Evolutionary conservation across 2,113 vertebrate species (phyloP).

Genomic region (Anoura caudifer): DNA sequence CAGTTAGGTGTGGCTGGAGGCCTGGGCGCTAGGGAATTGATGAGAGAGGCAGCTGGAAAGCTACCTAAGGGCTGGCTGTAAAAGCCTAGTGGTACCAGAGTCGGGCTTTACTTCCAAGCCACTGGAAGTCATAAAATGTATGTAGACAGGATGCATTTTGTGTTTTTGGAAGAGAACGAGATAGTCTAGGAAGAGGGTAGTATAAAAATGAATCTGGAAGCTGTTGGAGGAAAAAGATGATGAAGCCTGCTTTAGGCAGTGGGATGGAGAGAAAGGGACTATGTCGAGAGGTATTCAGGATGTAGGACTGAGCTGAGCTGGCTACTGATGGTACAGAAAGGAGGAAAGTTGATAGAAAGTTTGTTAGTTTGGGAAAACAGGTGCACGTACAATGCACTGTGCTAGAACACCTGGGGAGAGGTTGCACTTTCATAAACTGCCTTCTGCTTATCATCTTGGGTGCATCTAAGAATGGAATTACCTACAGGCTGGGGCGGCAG

Average conservation of each 20-base stretch:
- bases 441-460: background rate
- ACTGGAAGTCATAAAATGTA: background rate
- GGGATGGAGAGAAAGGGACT: background rate
- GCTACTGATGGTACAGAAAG: background rate
- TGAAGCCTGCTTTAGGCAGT: background rate
- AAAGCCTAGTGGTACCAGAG: background rate
- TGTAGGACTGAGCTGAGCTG: background rate
- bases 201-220: background rate
- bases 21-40: no score
- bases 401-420: background rate
- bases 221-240: background rate
- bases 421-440: background rate
- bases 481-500: background rate
- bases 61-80: background rate
- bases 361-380: background rate
- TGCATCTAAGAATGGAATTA: background rate
- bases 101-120: background rate
- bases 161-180: background rate
- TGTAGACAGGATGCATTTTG: background rate
- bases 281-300: background rate
- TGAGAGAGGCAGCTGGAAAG: background rate
- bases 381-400: background rate
- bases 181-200: background rate
- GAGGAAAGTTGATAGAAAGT: background rate
- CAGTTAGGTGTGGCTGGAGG: background rate